Evolutionary conservation across 2,797 vertebrate species (phyloP).

Genomic region (Psittacula derbiana): DNA sequence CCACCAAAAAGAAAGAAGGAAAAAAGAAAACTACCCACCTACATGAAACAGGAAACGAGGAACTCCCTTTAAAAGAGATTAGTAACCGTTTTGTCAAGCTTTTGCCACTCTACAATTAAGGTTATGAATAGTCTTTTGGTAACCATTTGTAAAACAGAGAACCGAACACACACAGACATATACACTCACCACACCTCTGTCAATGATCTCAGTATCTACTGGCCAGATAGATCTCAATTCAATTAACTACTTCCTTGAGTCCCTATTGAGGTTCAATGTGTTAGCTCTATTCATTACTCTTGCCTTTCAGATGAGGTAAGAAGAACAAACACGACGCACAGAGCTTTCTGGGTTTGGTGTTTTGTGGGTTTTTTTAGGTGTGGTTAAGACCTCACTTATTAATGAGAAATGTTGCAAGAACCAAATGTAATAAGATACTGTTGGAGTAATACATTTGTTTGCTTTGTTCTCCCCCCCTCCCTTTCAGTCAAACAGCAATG

Average conservation of each 20-base stretch:
- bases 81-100: background rate
- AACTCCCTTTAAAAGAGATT: background rate
- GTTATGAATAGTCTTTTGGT: background rate
- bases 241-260: background rate
- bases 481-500: background rate
- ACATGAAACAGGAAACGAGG: rapidly evolving
- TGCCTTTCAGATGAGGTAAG: background rate
- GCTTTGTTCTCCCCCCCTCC: background rate
- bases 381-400: background rate
- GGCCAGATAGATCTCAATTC: background rate
- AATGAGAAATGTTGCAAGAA: background rate
- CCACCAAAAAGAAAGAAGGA: background rate
- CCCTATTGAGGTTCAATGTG: background rate
- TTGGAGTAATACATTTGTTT: background rate
- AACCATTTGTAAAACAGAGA: background rate
- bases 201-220: background rate
- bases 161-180: background rate
- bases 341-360: background rate
- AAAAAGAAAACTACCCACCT: background rate
- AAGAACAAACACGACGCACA: background rate
- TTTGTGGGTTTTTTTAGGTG: background rate
- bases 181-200: background rate
- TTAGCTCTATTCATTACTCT: background rate
- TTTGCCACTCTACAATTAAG: background rate
- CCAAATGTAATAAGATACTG: background rate